phyloP scores from a whole-genome alignment of 2,113 vertebrate genomes.

The Ctenodactylus gundi region DNA sequence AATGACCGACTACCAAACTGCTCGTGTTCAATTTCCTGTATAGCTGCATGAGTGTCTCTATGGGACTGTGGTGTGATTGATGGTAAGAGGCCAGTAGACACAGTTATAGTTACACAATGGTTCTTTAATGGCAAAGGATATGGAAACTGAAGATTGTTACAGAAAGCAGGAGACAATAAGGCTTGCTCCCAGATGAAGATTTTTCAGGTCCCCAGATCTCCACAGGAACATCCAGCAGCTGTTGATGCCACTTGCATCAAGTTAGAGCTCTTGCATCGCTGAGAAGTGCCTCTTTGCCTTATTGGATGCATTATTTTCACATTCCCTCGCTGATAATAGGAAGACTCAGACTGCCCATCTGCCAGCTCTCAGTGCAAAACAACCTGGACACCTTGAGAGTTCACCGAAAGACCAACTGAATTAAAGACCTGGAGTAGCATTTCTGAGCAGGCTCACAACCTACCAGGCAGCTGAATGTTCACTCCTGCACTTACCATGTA shows the following conservation, averaged over 20 bases:
- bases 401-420: neutral
- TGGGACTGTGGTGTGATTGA: slow-evolving; percentile 50
- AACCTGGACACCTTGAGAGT: neutral
- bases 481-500: neutral
- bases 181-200: neutral
- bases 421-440: neutral
- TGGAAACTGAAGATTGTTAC: slow-evolving; percentile 52
- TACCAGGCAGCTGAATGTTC: neutral
- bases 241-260: neutral
- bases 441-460: neutral
- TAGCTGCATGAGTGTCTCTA: slow-evolving; percentile 54
- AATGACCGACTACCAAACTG: slow-evolving; percentile 43
- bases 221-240: neutral
- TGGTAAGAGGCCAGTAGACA: slow-evolving; percentile 15
- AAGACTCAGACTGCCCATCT: neutral
- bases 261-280: neutral
- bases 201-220: neutral
- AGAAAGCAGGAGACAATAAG: slow-evolving; percentile 19
- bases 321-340: neutral
- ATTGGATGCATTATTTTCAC: neutral
- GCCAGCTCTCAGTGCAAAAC: neutral
- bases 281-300: neutral
- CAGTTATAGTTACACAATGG: slow-evolving; percentile 26
- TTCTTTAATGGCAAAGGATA: slow-evolving; percentile 53
- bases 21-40: slow-evolving; percentile 67